Conservation (phyloP, 1,140 invertebrate species). For the Pectinophora gossypiella region DNA sequence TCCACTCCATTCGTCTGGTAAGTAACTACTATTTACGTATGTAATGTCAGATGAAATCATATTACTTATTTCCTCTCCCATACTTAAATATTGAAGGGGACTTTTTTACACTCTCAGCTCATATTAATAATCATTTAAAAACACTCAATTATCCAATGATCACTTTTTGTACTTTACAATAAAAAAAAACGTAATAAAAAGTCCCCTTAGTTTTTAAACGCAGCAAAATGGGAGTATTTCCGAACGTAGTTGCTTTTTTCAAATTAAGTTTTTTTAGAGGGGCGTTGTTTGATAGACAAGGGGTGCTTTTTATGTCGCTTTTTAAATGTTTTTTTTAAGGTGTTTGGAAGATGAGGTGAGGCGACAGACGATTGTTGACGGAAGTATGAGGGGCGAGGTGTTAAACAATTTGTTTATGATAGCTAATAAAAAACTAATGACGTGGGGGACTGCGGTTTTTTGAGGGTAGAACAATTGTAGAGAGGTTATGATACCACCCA, state of each 20-base stretch:
- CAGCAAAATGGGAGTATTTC: slow-evolving; percentile 16
- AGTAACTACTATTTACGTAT: too few relatives aligned
- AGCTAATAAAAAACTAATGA: slow-evolving; percentile 15
- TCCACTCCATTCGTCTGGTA: too few relatives aligned
- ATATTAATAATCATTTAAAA: background rate
- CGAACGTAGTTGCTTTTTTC: background rate
- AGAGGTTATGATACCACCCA: too few relatives aligned
- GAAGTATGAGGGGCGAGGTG: slow-evolving; percentile 20
- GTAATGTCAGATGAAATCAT: too few relatives aligned
- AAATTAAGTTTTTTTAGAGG: slow-evolving; percentile 1
- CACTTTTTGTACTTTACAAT: background rate
- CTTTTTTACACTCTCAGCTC: background rate
- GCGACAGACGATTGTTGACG: slow-evolving; percentile 19
- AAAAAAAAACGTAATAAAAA: slow-evolving; percentile 24
- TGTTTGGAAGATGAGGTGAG: background rate
- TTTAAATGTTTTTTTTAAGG: too few relatives aligned
- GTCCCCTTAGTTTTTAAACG: slow-evolving; percentile 32
- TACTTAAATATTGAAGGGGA: too few relatives aligned
- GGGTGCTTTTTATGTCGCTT: background rate
- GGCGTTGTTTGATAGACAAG: slow-evolving; percentile 26
- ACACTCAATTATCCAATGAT: background rate
- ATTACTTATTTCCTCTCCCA: too few relatives aligned
- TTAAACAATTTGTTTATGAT: slow-evolving; percentile 23
- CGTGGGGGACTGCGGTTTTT: slow-evolving; percentile 20
- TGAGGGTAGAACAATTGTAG: too few relatives aligned